Conservation (phyloP, 2,113 vertebrate species). For the Piprites chloris region DNA sequence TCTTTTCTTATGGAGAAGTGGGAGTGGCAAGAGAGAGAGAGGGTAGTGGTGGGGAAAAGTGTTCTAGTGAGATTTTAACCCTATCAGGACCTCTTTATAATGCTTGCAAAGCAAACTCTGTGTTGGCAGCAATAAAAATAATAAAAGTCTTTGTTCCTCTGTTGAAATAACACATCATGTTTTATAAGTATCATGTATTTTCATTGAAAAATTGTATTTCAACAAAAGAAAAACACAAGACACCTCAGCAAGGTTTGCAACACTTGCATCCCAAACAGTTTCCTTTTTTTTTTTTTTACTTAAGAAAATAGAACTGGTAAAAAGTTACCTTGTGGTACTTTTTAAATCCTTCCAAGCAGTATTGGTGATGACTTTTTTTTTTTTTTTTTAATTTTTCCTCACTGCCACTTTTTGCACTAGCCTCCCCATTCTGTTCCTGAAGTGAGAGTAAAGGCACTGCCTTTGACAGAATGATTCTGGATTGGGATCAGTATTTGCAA, state of each 20-base stretch:
- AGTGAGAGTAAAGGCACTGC: background rate
- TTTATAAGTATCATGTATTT: background rate
- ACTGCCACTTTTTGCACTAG: background rate
- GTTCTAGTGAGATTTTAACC: background rate
- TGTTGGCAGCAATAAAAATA: slow-evolving; percentile 24
- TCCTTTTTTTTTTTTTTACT: background rate
- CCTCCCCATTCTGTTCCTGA: background rate
- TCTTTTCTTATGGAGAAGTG: background rate
- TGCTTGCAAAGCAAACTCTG: slow-evolving; percentile 27
- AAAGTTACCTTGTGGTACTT: background rate
- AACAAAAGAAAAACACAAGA: background rate
- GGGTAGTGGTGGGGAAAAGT: accelerated
- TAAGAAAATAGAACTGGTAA: background rate
- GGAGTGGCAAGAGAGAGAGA: background rate
- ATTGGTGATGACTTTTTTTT: no score
- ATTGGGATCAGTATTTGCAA: background rate
- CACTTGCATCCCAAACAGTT: background rate
- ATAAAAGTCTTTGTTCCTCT: background rate
- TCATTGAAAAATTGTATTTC: background rate
- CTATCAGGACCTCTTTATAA: background rate
- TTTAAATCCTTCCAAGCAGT: background rate
- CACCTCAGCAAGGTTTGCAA: background rate
- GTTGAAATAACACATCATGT: background rate
- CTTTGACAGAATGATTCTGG: background rate
- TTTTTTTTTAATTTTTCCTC: background rate